A percentile compares a stretch with the other conserved stretches of the same genome.
phyloP scores from a whole-genome alignment of 2,797 vertebrate species.

The Falco novaeseelandiae region DNA sequence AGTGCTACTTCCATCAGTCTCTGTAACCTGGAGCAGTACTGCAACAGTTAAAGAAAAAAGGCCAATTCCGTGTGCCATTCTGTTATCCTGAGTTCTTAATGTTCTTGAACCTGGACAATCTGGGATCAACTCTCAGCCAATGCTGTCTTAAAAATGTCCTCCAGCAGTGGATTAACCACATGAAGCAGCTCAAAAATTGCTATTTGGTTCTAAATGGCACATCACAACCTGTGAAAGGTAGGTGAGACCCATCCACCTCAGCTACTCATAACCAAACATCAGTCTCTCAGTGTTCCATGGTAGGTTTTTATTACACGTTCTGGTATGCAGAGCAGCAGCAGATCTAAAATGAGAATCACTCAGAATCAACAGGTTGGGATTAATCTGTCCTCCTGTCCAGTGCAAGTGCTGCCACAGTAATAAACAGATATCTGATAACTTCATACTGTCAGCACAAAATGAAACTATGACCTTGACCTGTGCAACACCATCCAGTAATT shows the following conservation, averaged over 20 bases:
- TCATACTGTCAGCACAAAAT: slow-evolving; percentile 72
- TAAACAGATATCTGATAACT: slow-evolving; percentile 75
- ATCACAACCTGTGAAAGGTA: not conserved
- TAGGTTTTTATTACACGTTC: slow-evolving; percentile 29
- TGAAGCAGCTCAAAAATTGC: not conserved
- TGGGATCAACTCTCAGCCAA: not conserved
- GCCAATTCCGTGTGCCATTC: slow-evolving; percentile 29
- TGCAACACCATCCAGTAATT: slow-evolving; percentile 66
- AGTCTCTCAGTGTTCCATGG: not conserved
- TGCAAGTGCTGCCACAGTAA: slow-evolving; percentile 53
- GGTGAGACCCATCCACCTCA: not conserved
- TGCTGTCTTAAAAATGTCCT: not conserved
- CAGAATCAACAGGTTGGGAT: slow-evolving; percentile 48
- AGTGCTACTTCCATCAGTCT: not conserved
- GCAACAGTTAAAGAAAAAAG: not conserved
- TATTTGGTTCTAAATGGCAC: not conserved
- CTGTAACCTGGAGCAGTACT: not conserved
- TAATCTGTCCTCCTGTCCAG: slow-evolving; percentile 58
- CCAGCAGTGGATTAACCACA: not conserved
- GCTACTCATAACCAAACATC: not conserved
- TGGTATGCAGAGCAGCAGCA: slow-evolving; percentile 47
- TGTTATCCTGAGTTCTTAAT: not conserved
- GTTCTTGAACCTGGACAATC: not conserved
- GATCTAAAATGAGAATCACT: slow-evolving; percentile 56
- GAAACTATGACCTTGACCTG: slow-evolving; percentile 72